Conservation (phyloP, 1,140 invertebrate species). For the Drosophila eugracilis region DNA sequence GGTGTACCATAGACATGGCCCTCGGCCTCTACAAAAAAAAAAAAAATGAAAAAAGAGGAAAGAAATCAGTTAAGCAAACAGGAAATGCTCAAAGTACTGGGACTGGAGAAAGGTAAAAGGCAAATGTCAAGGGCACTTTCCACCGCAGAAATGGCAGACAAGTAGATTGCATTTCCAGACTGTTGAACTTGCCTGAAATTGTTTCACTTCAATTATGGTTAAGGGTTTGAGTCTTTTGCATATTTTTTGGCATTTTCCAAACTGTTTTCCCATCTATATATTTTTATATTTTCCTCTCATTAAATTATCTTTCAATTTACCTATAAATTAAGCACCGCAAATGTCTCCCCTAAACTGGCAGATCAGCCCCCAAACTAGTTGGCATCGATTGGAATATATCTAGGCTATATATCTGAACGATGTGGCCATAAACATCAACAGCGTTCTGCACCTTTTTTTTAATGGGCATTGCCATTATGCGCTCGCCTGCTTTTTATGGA, state of each 20-base stretch:
- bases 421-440: slow-evolving; percentile 64
- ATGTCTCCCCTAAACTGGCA: slow-evolving; percentile 23
- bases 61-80: slow-evolving; percentile 76
- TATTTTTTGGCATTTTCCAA: too few relatives aligned
- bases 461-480: slow-evolving; percentile 79
- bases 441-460: slow-evolving; percentile 72
- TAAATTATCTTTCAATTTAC: not conserved
- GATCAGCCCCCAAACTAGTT: slow-evolving; percentile 5
- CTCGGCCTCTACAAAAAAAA: too few relatives aligned
- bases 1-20: slow-evolving; percentile 25
- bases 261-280: not conserved
- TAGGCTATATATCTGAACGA: slow-evolving; percentile 42
- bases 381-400: not conserved
- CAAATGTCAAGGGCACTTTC: slow-evolving; percentile 75
- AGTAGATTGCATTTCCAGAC: slow-evolving; percentile 19
- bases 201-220: not conserved
- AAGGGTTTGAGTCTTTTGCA: not conserved
- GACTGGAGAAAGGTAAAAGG: slow-evolving; percentile 46
- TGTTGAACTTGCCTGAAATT: not conserved
- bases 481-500: slow-evolving; percentile 73
- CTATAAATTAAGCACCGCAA: not conserved
- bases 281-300: not conserved
- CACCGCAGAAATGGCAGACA: slow-evolving; percentile 5
- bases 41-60: slow-evolving; percentile 64
- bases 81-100: slow-evolving; percentile 45